These are phyloP conservation scores for Pagetopsis macropterus DNA, from an alignment of 2,797 vertebrate species.

Conservation along the genomic window DNA sequence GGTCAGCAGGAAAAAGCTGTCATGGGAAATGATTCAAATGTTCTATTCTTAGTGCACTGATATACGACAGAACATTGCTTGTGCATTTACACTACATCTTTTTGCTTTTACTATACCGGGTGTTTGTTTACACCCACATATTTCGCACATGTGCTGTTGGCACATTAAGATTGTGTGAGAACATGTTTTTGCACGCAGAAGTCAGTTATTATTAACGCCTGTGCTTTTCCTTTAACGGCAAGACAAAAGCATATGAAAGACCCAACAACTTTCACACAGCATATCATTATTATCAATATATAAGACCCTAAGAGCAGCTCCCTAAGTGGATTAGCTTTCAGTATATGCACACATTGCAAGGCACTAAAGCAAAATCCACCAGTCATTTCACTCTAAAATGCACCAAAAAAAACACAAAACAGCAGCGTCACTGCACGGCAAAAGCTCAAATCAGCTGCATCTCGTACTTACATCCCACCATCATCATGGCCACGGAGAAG, in stretches of 20 bases:
- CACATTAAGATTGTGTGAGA: not conserved
- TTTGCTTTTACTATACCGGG: not conserved
- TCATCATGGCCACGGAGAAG: constrained; percentile 98
- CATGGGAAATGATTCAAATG: too few relatives aligned
- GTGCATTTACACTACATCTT: not conserved
- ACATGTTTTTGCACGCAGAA: not conserved
- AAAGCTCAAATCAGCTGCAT: not conserved
- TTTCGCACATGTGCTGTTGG: not conserved
- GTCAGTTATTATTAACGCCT: too few relatives aligned
- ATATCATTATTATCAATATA: not conserved
- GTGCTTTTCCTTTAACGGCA: too few relatives aligned
- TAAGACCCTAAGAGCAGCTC: not conserved
- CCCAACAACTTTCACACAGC: not conserved
- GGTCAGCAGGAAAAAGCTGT: too few relatives aligned
- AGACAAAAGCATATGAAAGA: not conserved
- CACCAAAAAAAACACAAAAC: not conserved
- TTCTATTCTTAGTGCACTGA: too few relatives aligned
- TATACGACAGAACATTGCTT: not conserved
- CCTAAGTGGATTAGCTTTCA: not conserved
- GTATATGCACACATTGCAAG: not conserved
- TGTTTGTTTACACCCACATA: not conserved
- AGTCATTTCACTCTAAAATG: not conserved
- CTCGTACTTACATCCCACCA: constrained; percentile 94
- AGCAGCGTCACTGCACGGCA: not conserved
- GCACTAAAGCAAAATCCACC: not conserved